Evolutionary conservation across 2,888 invertebrate genomes (phyloP).

Genomic region (Plebejus argus): DNA sequence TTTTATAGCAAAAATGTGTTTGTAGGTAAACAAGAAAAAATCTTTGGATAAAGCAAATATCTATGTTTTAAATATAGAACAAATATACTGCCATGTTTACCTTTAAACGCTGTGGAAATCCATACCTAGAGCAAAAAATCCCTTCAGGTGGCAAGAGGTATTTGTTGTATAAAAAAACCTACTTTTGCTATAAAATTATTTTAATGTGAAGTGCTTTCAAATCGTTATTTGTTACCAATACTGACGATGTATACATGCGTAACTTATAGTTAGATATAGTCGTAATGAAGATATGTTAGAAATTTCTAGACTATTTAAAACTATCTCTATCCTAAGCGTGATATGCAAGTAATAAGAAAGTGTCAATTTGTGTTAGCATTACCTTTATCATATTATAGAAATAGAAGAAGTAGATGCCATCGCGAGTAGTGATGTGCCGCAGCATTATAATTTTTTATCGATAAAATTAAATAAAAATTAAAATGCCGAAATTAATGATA

Average conservation of each 20-base stretch:
- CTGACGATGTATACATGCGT: conserved; percentile 31
- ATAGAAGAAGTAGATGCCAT: conserved; percentile 26
- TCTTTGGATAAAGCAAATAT: not conserved
- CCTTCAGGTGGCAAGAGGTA: too few species aligned
- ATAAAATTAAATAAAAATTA: not conserved
- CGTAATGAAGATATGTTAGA: conserved; percentile 54
- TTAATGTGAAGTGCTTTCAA: conserved; percentile 22
- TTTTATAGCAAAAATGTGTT: conserved; percentile 24
- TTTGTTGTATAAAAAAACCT: not conserved
- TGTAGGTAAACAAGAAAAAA: not conserved
- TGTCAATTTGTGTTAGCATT: conserved; percentile 58
- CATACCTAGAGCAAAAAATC: not conserved
- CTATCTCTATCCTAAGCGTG: conserved; percentile 65
- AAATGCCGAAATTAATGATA: not conserved
- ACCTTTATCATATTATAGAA: conserved; percentile 46
- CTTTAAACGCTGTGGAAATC: not conserved
- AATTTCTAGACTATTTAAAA: conserved; percentile 64
- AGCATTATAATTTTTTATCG: not conserved
- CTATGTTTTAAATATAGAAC: not conserved
- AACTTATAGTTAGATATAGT: conserved; percentile 32
- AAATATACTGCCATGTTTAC: not conserved
- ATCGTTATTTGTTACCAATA: conserved; percentile 34
- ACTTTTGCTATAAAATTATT: conserved; percentile 16
- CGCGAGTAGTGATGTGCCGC: not conserved
- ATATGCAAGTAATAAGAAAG: conserved; percentile 68